These are phyloP conservation scores for Drosophila vallismaia DNA, from an alignment of 2,888 invertebrate genomes.

Conservation along the genomic window DNA sequence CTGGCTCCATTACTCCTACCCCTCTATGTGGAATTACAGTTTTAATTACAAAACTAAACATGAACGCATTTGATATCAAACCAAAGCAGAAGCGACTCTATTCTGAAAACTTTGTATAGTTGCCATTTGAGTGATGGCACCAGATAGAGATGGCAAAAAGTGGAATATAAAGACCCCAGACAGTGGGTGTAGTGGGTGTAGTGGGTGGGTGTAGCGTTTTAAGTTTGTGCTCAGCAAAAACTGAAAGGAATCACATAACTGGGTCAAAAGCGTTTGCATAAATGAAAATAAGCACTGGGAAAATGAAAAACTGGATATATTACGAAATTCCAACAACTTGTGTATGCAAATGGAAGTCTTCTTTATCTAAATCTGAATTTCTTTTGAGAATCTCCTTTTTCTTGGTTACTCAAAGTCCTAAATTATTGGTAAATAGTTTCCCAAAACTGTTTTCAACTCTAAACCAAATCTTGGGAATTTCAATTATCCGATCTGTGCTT, in stretches of 20 bases:
- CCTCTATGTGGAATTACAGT: conserved; percentile 61
- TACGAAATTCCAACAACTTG: not conserved
- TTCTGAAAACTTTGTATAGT: conserved; percentile 27
- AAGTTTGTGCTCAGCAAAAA: conserved; percentile 8
- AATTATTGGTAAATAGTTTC: too few relatives aligned
- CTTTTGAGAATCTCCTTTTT: too few relatives aligned
- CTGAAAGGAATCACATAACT: conserved; percentile 33
- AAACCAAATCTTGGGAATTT: not conserved
- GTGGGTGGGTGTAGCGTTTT: conserved; percentile 9
- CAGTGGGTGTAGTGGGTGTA: not conserved
- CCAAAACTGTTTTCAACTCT: too few relatives aligned
- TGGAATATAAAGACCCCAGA: not conserved
- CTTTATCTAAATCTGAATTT: too few relatives aligned
- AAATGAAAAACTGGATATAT: conserved; percentile 1
- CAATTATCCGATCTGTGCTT: not conserved
- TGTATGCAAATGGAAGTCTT: not conserved
- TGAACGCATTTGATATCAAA: conserved; percentile 75
- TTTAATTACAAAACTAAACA: conserved; percentile 75
- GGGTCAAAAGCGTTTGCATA: conserved; percentile 34
- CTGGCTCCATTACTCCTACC: not conserved
- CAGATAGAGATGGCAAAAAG: not conserved
- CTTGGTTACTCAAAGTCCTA: too few relatives aligned
- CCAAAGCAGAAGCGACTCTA: conserved; percentile 42
- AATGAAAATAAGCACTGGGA: too few relatives aligned
- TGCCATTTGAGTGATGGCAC: conserved; percentile 28